Percentiles rank a stretch among this genome's conserved stretches.
These are phyloP conservation scores for Chloromyia formosa DNA, from an alignment of 2,888 invertebrate genomes.

Conservation along the genomic window DNA sequence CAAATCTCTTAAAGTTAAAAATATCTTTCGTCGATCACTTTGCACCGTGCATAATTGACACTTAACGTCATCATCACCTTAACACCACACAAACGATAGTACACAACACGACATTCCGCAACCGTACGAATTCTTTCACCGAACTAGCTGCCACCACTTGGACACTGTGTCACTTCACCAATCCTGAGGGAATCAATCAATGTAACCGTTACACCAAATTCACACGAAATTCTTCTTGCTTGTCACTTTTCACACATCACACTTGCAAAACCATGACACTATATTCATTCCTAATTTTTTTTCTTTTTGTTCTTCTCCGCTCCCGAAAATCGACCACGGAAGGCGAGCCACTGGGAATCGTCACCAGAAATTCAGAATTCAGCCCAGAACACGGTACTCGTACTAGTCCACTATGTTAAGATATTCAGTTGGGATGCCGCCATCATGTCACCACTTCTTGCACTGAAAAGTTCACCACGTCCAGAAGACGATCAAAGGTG, in stretches of 20 bases:
- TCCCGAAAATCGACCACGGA: neutral
- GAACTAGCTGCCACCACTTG: neutral
- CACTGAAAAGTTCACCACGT: constrained; percentile 21
- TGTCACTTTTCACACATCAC: constrained; percentile 23
- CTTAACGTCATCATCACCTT: constrained; percentile 6
- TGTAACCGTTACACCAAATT: neutral
- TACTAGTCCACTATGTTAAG: neutral
- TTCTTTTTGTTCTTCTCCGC: neutral
- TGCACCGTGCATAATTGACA: constrained; percentile 6
- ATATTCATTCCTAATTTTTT: neutral
- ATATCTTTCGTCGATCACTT: neutral
- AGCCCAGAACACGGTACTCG: too few species aligned
- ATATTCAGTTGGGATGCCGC: constrained; percentile 12
- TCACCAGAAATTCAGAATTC: neutral
- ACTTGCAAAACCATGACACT: too few species aligned
- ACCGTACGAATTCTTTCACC: constrained; percentile 6
- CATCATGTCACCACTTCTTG: constrained; percentile 41
- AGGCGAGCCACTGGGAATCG: neutral
- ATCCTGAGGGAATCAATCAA: constrained; percentile 17
- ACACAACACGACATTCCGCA: neutral
- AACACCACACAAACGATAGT: constrained; percentile 3
- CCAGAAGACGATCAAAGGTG: constrained; percentile 47
- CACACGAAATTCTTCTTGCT: constrained; percentile 5
- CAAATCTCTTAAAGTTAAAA: neutral
- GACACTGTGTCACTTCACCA: constrained; percentile 28